Evolutionary conservation across 2,888 invertebrate species (phyloP), one percentile per base, ranked within the genome.

Genomic region (Callinectes sapidus): DNA sequence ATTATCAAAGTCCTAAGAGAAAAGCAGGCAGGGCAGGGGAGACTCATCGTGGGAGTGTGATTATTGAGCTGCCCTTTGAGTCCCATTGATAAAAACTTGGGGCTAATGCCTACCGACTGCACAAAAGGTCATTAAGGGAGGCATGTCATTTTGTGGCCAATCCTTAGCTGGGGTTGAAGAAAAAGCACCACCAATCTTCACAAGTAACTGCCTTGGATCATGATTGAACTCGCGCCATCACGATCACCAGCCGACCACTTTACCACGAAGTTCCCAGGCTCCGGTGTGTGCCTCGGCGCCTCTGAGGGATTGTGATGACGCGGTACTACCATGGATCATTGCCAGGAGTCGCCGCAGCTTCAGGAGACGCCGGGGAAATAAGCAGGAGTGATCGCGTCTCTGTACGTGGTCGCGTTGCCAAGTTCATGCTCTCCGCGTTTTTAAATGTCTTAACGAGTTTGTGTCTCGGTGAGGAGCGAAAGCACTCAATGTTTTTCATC

Each of bases 301-400:
- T 77, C 71, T n/a, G 3, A n/a, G 28, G 71, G 28, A 77, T 13
- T 77, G 71, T 77, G 71, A 77, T 77, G 71, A n/a, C 71, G 71
- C 71, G 28, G 71, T n/a, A 77, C 13, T 32, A 28, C 71, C 28
- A 28, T 77, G 28, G n/a, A 77, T 77, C 71, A 77, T 28, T 77
- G 28, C 71, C 28, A 28, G 71, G 71, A 77, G 71, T 77, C 71
- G n/a, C 71, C 71, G 71, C 71, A 13, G 71, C 71, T 77, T n/a
- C 71, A 77, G 71, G 71, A 77, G 71, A 32, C 71, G 71, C 71
- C 71, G 6, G 71, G 71, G 71, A 77, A 77, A 77, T 77, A 77
- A 77, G 13, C 28, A 77, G 28, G 71, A 77, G 71, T 77, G 71
- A 77, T 32, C 71, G 71, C 28, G 71, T 28, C 71, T 77, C 71